Evolutionary conservation across 2,888 invertebrate species (phyloP).

Genomic region (Pterostichus niger): DNA sequence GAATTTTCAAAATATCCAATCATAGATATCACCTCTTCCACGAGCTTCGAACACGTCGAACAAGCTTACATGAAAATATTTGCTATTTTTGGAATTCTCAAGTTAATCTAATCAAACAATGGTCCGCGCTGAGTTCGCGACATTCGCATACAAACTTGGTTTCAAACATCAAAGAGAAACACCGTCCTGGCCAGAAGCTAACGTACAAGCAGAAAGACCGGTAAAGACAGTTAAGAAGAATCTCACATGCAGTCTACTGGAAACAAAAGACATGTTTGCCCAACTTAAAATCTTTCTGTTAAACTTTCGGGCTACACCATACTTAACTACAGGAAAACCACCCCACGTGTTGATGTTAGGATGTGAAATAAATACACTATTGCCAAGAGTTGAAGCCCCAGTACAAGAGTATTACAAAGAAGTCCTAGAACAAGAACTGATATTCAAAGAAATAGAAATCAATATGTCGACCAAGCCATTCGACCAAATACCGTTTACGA

Average conservation of each 20-base stretch:
- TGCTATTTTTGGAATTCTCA: conserved; percentile 54
- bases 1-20: conserved; percentile 53
- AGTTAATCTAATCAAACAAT: conserved; percentile 54
- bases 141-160: conserved; percentile 37
- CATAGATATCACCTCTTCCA: conserved; percentile 45
- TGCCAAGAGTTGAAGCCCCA: not conserved
- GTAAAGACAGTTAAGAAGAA: too few relatives aligned
- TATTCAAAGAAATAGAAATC: not conserved
- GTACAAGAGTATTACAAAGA: not conserved
- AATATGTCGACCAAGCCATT: not conserved
- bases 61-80: conserved; percentile 37
- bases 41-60: conserved; percentile 16
- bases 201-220: conserved; percentile 68
- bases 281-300: too few relatives aligned
- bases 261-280: too few relatives aligned
- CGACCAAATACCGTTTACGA: not conserved
- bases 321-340: too few relatives aligned
- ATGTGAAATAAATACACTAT: not conserved
- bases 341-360: not conserved
- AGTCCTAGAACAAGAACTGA: too few relatives aligned
- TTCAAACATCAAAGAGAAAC: conserved; percentile 68
- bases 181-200: conserved; percentile 69
- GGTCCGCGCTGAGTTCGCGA: conserved; percentile 65
- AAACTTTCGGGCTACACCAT: too few relatives aligned
- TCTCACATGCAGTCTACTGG: too few relatives aligned